Conservation (phyloP, 2,113 vertebrate genomes). For the Onychostruthus taczanowskii region DNA sequence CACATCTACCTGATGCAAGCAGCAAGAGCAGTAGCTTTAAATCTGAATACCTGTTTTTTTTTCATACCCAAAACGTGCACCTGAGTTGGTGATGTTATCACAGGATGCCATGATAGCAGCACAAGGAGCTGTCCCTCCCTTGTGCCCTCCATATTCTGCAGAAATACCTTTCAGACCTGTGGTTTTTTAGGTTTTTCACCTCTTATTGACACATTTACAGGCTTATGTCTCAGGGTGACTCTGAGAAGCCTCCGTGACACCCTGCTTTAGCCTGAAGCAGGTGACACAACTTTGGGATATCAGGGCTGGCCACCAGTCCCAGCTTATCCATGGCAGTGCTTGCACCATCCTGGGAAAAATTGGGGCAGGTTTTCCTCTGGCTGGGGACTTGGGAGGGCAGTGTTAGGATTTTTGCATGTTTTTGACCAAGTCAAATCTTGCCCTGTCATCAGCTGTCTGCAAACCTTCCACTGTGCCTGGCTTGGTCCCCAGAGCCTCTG, state of each 20-base stretch:
- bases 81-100: neutral
- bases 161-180: neutral
- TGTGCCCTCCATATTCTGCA: neutral
- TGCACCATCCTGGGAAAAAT: neutral
- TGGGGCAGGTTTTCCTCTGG: neutral
- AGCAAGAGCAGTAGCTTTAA: neutral
- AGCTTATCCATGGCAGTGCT: neutral
- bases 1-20: neutral
- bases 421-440: neutral
- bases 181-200: neutral
- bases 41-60: neutral
- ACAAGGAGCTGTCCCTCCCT: neutral
- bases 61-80: neutral
- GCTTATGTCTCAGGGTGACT: neutral
- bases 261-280: neutral
- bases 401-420: neutral
- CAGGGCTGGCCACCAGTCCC: neutral
- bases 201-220: neutral
- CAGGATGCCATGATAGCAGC: fast-evolving
- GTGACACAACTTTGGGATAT: neutral
- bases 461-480: neutral
- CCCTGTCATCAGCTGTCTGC: neutral
- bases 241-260: neutral
- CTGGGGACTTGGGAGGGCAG: neutral
- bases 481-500: neutral